phyloP scores from a whole-genome alignment of 2,797 vertebrate genomes.

The Capromys pilorides region DNA sequence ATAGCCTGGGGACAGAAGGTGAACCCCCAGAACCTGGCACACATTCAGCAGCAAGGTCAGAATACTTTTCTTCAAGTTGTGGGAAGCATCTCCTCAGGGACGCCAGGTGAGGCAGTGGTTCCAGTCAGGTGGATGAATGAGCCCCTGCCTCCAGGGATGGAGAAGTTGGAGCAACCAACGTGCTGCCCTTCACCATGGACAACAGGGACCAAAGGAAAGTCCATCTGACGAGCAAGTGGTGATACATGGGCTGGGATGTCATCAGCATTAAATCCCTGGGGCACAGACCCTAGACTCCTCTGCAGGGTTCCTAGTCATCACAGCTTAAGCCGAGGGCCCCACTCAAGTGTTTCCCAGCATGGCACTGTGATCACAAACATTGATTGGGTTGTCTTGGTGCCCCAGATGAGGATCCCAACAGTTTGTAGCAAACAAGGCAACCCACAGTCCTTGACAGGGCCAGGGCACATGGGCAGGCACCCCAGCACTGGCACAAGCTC shows the following conservation, averaged over 20 bases:
- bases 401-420: constrained; percentile 77
- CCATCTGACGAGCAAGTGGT: constrained; percentile 78
- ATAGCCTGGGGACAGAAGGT: constrained; percentile 68
- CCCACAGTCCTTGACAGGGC: constrained; percentile 77
- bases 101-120: constrained; percentile 76
- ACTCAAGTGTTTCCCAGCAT: constrained; percentile 70
- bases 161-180: constrained; percentile 77
- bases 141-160: constrained; percentile 78
- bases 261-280: constrained; percentile 77
- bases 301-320: constrained; percentile 75
- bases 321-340: constrained; percentile 74
- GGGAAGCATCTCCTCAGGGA: constrained; percentile 74
- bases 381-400: constrained; percentile 74
- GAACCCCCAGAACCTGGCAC: constrained; percentile 73
- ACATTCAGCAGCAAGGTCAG: constrained; percentile 73
- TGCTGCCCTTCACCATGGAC: constrained; percentile 78
- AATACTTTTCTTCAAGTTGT: constrained; percentile 75
- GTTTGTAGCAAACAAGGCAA: constrained; percentile 79
- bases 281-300: constrained; percentile 78
- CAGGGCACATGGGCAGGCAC: constrained; percentile 74
- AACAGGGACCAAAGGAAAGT: constrained; percentile 81
- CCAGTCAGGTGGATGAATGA: constrained; percentile 74
- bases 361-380: constrained; percentile 71
- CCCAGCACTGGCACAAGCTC: constrained; percentile 79
- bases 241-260: constrained; percentile 74